Conservation (phyloP, 1,140 invertebrate species). For the Ephestia elutella region DNA sequence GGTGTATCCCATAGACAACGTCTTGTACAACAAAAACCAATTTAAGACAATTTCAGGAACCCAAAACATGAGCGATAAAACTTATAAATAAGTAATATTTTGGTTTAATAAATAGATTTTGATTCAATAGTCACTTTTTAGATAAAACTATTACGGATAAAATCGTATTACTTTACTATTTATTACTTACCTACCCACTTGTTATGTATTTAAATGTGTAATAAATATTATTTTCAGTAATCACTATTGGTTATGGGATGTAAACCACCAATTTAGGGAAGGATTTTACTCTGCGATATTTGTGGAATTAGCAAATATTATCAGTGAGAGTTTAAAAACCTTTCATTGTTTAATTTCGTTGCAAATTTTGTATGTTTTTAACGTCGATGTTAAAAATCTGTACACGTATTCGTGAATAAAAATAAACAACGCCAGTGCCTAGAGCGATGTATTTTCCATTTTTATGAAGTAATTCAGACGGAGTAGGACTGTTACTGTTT, state of each 20-base stretch:
- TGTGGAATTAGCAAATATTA: slow-evolving; percentile 58
- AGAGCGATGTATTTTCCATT: slow-evolving; percentile 54
- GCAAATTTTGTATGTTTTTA: slow-evolving; percentile 44
- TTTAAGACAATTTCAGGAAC: not conserved
- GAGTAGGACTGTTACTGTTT: slow-evolving; percentile 53
- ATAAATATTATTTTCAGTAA: too few species aligned
- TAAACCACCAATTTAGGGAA: slow-evolving; percentile 27
- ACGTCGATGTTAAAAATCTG: slow-evolving; percentile 43
- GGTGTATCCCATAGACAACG: not conserved
- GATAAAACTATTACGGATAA: too few species aligned
- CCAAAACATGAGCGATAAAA: too few species aligned
- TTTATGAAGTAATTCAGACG: slow-evolving; percentile 49
- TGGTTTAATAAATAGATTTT: too few species aligned
- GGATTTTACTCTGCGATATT: slow-evolving; percentile 66
- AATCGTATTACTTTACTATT: too few species aligned
- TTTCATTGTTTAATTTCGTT: slow-evolving; percentile 36
- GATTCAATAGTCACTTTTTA: too few species aligned
- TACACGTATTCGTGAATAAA: slow-evolving; percentile 30
- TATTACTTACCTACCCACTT: too few species aligned
- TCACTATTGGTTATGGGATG: slow-evolving; percentile 4
- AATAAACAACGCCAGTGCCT: slow-evolving; percentile 57
- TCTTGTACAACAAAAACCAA: not conserved
- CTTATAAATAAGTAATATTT: too few species aligned
- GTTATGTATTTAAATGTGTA: too few species aligned
- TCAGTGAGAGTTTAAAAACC: slow-evolving; percentile 53